These are phyloP conservation scores for Helogale parvula DNA, from an alignment of 2,113 vertebrate species.

Conservation along the genomic window DNA sequence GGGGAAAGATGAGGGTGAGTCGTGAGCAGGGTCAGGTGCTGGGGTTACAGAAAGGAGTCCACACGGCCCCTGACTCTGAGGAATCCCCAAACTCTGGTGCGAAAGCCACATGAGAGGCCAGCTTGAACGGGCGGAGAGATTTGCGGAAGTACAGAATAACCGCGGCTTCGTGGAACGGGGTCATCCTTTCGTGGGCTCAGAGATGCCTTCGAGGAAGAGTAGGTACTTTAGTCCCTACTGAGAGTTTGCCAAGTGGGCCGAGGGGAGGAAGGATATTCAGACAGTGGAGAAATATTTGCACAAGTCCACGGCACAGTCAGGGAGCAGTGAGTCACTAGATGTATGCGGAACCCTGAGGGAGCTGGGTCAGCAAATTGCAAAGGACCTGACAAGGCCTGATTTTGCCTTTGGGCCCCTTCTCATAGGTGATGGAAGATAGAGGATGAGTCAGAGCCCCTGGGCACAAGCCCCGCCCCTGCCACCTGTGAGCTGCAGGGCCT, in stretches of 20 bases:
- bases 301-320: rapidly evolving
- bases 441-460: not conserved
- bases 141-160: rapidly evolving
- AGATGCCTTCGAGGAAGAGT: not conserved
- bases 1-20: not conserved
- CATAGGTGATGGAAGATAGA: too few species aligned
- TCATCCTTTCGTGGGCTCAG: not conserved
- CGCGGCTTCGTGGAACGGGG: rapidly evolving
- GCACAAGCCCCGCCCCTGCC: not conserved
- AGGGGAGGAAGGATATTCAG: not conserved
- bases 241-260: not conserved
- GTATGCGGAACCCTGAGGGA: too few species aligned
- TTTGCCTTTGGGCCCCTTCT: not conserved
- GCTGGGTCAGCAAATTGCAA: not conserved
- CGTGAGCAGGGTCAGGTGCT: too few species aligned
- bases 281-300: not conserved
- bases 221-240: not conserved
- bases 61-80: too few species aligned
- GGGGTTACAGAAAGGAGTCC: not conserved
- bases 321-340: too few species aligned
- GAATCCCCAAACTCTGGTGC: not conserved
- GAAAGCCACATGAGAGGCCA: not conserved
- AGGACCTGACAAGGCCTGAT: not conserved
- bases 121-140: rapidly evolving
- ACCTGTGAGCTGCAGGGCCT: too few species aligned